phyloP scores from a whole-genome alignment of 2,888 invertebrate genomes.

The Gymnosoma rotundatum region DNA sequence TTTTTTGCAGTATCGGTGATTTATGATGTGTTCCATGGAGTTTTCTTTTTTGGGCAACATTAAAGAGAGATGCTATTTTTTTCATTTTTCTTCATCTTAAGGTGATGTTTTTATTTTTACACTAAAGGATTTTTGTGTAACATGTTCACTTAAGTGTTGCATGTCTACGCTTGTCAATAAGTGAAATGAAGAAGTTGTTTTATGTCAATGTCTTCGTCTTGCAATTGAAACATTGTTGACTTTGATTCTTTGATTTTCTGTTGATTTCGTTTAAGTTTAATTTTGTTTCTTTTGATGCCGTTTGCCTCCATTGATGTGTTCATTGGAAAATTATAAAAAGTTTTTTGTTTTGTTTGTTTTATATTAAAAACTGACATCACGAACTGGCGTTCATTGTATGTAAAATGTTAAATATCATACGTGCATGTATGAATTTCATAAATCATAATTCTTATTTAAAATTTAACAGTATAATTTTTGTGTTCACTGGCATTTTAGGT shows the following conservation, averaged over 20 bases:
- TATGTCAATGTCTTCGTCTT: constrained; percentile 67
- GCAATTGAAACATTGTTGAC: constrained; percentile 56
- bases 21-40: constrained; percentile 66
- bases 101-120: constrained; percentile 56
- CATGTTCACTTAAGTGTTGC: constrained; percentile 66
- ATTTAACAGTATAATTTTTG: constrained; percentile 58
- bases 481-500: background rate
- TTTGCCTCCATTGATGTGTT: constrained; percentile 53
- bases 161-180: constrained; percentile 68
- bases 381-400: constrained; percentile 28
- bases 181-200: constrained; percentile 72
- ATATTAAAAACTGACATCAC: background rate
- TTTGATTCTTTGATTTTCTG: constrained; percentile 45
- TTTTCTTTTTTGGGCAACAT: constrained; percentile 23
- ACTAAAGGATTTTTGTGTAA: constrained; percentile 48
- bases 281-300: constrained; percentile 4
- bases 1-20: constrained; percentile 49
- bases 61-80: constrained; percentile 30
- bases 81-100: constrained; percentile 4
- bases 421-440: constrained; percentile 31
- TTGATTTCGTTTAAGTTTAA: constrained; percentile 6
- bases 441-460: constrained; percentile 63
- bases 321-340: constrained; percentile 45
- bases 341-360: background rate
- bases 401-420: constrained; percentile 3